Percentiles rank a stretch among this genome's conserved stretches.
phyloP scores from a whole-genome alignment of 2,113 vertebrate genomes.

The Colistium nudipinnis region DNA sequence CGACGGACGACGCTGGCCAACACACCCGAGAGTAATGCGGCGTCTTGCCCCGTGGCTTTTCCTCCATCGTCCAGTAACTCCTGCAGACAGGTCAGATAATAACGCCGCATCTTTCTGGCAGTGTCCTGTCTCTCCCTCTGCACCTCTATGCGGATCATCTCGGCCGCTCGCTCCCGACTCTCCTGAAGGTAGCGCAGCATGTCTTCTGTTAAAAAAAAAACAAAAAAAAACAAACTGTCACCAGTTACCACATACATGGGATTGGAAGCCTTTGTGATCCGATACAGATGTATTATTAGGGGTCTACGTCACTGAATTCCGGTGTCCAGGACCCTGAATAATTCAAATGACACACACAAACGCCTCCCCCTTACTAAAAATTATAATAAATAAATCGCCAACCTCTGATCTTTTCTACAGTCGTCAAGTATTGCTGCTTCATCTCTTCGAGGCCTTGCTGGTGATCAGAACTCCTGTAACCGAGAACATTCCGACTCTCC shows the following conservation, averaged over 20 bases:
- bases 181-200: conserved; percentile 93
- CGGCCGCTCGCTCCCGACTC: conserved; percentile 89
- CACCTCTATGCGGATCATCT: conserved; percentile 89
- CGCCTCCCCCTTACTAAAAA: neutral
- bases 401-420: conserved; percentile 94
- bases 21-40: conserved; percentile 14
- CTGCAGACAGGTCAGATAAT: conserved; percentile 93
- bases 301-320: neutral
- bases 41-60: conserved; percentile 83
- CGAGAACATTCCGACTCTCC: too few species aligned
- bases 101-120: conserved; percentile 89
- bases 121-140: conserved; percentile 90
- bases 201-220: conserved; percentile 82
- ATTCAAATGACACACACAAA: neutral
- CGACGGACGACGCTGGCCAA: conserved; percentile 14
- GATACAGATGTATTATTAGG: neutral
- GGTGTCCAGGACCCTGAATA: neutral
- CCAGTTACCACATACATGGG: too few species aligned
- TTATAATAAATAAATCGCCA: neutral
- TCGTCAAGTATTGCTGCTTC: conserved; percentile 90
- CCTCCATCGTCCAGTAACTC: conserved; percentile 90
- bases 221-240: neutral
- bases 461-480: conserved; percentile 57
- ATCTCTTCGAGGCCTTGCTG: conserved; percentile 89
- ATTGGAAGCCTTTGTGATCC: neutral